A percentile compares a stretch with the other conserved stretches of the same genome.
Conservation (phyloP, 2,888 invertebrate genomes). For the Macrophya alboannulata region DNA sequence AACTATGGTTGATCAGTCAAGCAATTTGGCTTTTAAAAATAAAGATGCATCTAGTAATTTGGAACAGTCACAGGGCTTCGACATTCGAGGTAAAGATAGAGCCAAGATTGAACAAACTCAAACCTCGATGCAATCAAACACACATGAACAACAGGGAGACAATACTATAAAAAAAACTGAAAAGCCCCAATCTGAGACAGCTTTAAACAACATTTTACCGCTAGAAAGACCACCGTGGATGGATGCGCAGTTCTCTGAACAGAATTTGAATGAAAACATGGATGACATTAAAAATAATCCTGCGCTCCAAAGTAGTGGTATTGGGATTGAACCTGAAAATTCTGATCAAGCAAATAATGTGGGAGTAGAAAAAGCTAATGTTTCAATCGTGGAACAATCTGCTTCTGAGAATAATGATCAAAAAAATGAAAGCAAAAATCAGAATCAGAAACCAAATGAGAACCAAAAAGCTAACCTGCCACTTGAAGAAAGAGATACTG, state of each 20-base stretch:
- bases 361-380: neutral
- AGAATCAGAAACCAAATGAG: constrained; percentile 15
- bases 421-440: constrained; percentile 3
- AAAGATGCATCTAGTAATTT: neutral
- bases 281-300: constrained; percentile 6
- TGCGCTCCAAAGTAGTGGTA: neutral
- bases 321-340: neutral
- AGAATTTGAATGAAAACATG: constrained; percentile 56
- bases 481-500: constrained; percentile 26
- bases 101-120: constrained; percentile 6
- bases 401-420: neutral
- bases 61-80: neutral
- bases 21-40: neutral
- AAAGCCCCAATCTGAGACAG: neutral
- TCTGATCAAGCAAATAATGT: neutral
- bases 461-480: constrained; percentile 20
- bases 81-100: constrained; percentile 12
- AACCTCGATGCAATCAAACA: neutral
- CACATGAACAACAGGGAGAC: constrained; percentile 10
- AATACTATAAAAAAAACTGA: constrained; percentile 1
- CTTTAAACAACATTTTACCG: constrained; percentile 58
- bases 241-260: constrained; percentile 61
- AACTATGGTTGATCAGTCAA: constrained; percentile 45
- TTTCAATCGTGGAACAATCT: neutral
- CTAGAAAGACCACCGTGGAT: constrained; percentile 70